These are phyloP conservation scores for Anguilla obscura DNA, from an alignment of 2,797 vertebrate genomes.

Conservation along the genomic window DNA sequence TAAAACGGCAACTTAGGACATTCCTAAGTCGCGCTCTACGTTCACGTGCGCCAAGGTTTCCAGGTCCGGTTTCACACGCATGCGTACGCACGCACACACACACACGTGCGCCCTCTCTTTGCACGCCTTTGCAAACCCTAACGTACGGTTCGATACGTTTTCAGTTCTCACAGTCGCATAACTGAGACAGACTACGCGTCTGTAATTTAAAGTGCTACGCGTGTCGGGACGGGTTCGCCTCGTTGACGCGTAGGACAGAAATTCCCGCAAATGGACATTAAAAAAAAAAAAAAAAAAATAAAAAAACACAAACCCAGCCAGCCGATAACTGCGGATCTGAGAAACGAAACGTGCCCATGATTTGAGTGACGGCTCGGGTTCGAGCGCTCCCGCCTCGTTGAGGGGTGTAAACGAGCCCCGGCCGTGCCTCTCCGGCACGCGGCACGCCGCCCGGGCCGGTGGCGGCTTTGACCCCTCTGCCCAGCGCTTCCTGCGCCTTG, in stretches of 20 bases:
- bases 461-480: too few species aligned
- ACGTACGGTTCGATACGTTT: not conserved
- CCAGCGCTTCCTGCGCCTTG: too few species aligned
- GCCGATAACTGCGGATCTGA: not conserved
- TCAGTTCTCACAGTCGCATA: not conserved
- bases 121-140: not conserved
- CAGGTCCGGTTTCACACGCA: too few species aligned
- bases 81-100: not conserved
- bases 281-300: not conserved
- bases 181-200: not conserved
- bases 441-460: slow-evolving; percentile 60
- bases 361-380: slow-evolving; percentile 9
- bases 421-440: slow-evolving; percentile 53
- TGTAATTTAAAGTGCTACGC: not conserved
- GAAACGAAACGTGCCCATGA: slow-evolving; percentile 12
- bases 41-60: too few species aligned
- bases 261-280: not conserved
- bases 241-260: not conserved
- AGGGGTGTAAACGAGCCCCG: slow-evolving; percentile 48
- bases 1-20: too few species aligned
- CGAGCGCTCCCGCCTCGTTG: slow-evolving; percentile 25
- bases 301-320: not conserved
- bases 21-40: too few species aligned
- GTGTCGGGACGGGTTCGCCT: not conserved
- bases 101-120: not conserved